Evolutionary conservation across 2,797 vertebrate genomes (phyloP).

Genomic region (Hafferia zeledoni): DNA sequence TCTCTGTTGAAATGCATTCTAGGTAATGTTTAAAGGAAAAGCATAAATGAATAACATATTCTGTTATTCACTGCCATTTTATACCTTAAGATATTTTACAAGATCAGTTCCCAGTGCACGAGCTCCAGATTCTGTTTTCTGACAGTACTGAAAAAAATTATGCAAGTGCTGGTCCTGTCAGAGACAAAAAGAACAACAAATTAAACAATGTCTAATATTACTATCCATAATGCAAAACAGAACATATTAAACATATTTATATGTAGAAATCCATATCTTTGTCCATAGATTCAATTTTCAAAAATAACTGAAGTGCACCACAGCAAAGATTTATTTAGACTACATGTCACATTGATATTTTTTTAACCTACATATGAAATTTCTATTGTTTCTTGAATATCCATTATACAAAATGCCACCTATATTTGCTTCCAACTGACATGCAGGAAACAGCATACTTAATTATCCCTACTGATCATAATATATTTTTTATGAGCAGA

Average conservation of each 20-base stretch:
- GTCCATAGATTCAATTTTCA: not conserved
- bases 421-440: not conserved
- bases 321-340: not conserved
- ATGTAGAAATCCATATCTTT: not conserved
- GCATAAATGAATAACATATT: not conserved
- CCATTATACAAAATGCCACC: not conserved
- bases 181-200: not conserved
- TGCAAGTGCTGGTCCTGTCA: constrained; percentile 94
- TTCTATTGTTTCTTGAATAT: not conserved
- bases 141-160: constrained; percentile 97
- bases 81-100: constrained; percentile 98
- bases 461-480: not conserved
- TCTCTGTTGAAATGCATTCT: not conserved
- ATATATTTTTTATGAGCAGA: not conserved
- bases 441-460: not conserved
- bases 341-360: not conserved
- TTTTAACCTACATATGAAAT: not conserved
- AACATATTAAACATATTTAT: not conserved
- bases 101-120: constrained; percentile 88
- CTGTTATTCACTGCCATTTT: not conserved
- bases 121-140: constrained; percentile 87
- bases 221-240: not conserved
- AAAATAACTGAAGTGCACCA: not conserved
- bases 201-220: not conserved
- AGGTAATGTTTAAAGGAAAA: not conserved